Base-by-base conservation (phyloP, 2,113 vertebrate genomes). In the Aspiorhynchus laticeps region DNA sequence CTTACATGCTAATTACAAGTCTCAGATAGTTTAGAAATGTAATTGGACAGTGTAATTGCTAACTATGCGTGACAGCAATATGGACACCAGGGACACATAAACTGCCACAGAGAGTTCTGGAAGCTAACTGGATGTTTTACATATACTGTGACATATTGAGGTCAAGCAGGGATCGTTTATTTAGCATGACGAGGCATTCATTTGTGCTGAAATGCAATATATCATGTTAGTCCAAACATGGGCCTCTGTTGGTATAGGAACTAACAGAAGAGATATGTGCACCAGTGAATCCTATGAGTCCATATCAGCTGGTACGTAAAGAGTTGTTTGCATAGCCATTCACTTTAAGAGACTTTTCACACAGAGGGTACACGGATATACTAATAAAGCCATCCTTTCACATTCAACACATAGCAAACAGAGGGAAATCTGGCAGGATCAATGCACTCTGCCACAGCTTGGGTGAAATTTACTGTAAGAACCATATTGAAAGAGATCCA, bases 371-470 rank as follows among this genome's bases (percentile, higher is more conserved):
- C 87, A 81, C 87, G 65, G 84, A 91, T 56, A 86, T 89, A 90
- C 84, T 69, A 87, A 90, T 90, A 89, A 92, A 92, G 75, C 80
- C 83, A 36, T 73, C 59, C 91, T 87, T 90, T 82, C 88, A 90
- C 88, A 90, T 91, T 92, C 88, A 91, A 89, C 90, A 92, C 86
- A 89, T 80, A 87, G 76, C 88, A 90, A 88, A 73, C 26, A 91
- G 61, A 86, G 80, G 80, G 77, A 84, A 80, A 82, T 85, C 80
- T 84, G 75, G 19, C 31, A 26, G 77, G 77, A 87, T 85, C 43
- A 76, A 79, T 59, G n/a, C n/a, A 15, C 36, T 78, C 46, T 78
- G 15, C 8, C 46, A 21, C 19, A 7, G 43, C 43, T 51, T 28
- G 46, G 8, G 26, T 51, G 38, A 41, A 41, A 43, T 41, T 41